Base-by-base conservation (phyloP, 2,888 invertebrate species). In the Neoscelio sp. region DNA sequence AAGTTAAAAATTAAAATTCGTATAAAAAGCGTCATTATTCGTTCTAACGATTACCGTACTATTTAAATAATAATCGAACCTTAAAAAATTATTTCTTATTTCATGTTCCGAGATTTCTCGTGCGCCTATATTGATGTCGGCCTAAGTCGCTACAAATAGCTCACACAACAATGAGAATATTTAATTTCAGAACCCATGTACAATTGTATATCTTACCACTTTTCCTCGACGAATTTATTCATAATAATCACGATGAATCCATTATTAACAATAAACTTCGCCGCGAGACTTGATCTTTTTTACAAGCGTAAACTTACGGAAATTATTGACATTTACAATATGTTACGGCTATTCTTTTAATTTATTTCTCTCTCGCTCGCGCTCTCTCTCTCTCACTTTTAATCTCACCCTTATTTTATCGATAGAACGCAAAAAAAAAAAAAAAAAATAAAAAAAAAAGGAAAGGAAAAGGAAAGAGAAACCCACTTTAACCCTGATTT, bases 1-100 rank as follows among this genome's bases (percentile, higher is more conserved):
- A 87, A 87, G 84, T 89, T 88, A 86, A 89, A 88, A 90, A 89
- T 87, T 88, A 89, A 89, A 90, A 88, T 89, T 87, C 87, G 89
- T 90, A 90, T 90, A 90, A 90, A 90, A 90, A 90, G 90, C 89
- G 87, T 89, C 87, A 85, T 88, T 87, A 89, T 86, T 85, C 86
- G 82, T 86, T 85, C 87, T 86, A 89, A 88, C 86, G 85, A 86
- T 87, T 87, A 88, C 84, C 84, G 83, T 85, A 79, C 84, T 86
- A 87, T 85, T 85, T 85, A 88, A 88, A 87, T 86, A 87, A 87
- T 87, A 88, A 87, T 87, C 84, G 82, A 86, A 87, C 85, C 82
- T 86, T 87, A 87, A 88, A 89, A 86, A 88, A 88, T 88, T 87
- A 87, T 86, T 84, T 85, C 85, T 76, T 82, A 78, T 60, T 64